Evolutionary conservation across 2,797 vertebrate genomes (phyloP), one percentile per base, ranked within the genome.

Genomic region (Gymnopithys bicolor): DNA sequence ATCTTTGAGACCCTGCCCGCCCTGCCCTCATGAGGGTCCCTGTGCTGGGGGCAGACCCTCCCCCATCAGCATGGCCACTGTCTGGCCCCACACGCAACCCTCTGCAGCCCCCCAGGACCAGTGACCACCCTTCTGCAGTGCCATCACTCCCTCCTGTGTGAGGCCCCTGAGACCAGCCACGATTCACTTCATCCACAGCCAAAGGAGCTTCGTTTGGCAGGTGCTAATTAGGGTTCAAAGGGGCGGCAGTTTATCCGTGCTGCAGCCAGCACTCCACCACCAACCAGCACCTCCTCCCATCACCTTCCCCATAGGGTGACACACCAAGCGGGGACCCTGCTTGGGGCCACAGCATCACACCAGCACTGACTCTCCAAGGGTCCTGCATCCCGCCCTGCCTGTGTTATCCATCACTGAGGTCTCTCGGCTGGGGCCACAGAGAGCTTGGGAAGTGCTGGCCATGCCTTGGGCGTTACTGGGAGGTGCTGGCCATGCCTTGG

Each of bases 141-240:
- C 10, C 6, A 1, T 27, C 49, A 25, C 22, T n/a, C 22, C 37
- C 4, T 4, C 10, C n/a, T 43, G 4, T 9, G 2, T 1, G 10
- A 80, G 33, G 12, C 37, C 64, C 30, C 45, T 0, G 0, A 49
- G 33, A 48, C n/a, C 30, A 4, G 27, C 22, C 16, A 0, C 0
- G 2, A 15, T 62, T 52, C 0, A 0, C 23, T 51, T 52, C 66
- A 30, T 28, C 74, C 7, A 0, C 64, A 56, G 56, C 46, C 66
- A 19, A 71, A n/a, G 0, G 1, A 13, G 33, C 33, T 62, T 17
- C 2, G 0, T 23, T 37, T 0, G 0, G 27, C 3, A 0, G 0
- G 16, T 19, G 37, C 43, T 37, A 19, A 67, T 46, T 7, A 70
- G 58, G 30, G 41, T 76, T 18, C 22, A 1, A 12, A 25, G 32